phyloP scores from a whole-genome alignment of 1,140 invertebrate species.

The Lysiphlebus fabarum region DNA sequence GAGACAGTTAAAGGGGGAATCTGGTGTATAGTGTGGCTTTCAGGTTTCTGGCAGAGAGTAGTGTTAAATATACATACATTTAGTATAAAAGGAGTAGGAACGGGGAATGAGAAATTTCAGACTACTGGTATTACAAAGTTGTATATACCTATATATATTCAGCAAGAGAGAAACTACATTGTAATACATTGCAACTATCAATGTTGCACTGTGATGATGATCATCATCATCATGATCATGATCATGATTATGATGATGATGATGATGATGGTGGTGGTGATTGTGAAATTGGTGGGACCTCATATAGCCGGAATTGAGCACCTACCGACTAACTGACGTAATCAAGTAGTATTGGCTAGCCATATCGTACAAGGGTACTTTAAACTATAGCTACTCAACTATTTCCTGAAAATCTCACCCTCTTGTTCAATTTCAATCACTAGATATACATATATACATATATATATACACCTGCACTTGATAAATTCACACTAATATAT shows the following conservation, averaged over 20 bases:
- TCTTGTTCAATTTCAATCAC: neutral
- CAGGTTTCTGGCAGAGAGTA: constrained; percentile 26
- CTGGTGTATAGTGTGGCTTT: constrained; percentile 26
- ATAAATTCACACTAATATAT: too few species aligned
- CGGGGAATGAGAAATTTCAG: constrained; percentile 8
- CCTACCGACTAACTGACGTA: constrained; percentile 50
- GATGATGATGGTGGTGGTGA: too few species aligned
- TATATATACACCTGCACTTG: too few species aligned
- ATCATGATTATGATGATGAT: constrained; percentile 14
- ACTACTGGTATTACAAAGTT: constrained; percentile 21
- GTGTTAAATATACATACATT: constrained; percentile 11
- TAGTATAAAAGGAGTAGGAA: too few species aligned
- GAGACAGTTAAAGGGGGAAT: neutral
- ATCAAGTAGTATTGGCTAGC: constrained; percentile 38
- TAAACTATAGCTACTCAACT: constrained; percentile 17
- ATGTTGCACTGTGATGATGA: constrained; percentile 16
- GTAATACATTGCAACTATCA: constrained; percentile 13
- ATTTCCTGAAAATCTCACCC: constrained; percentile 15
- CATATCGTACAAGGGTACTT: constrained; percentile 10
- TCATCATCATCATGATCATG: too few species aligned
- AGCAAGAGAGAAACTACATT: constrained; percentile 27
- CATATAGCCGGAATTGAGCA: constrained; percentile 44
- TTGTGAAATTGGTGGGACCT: neutral
- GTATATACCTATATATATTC: neutral
- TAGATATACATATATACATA: neutral